Conservation (phyloP, 2,888 invertebrate species). For the Acrocyrtus sp. region DNA sequence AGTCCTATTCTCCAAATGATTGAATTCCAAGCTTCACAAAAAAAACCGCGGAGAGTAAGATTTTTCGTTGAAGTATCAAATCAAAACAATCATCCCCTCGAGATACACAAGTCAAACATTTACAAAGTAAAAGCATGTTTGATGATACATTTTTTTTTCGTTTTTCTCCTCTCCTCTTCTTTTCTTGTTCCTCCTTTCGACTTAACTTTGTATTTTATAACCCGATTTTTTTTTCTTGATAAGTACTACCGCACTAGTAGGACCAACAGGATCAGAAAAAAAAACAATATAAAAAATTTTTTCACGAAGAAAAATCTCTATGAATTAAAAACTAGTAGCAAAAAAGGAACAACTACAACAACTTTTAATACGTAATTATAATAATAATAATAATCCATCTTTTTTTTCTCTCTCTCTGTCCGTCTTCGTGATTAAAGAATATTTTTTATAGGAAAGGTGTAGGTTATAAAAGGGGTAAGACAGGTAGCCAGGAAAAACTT, state of each 20-base stretch:
- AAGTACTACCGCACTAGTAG: too few species aligned
- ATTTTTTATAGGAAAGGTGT: conserved; percentile 32
- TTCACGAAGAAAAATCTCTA: neutral
- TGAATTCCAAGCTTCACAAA: too few species aligned
- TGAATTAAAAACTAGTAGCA: conserved; percentile 20
- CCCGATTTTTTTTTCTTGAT: neutral
- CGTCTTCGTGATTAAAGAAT: conserved; percentile 41
- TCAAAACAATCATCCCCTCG: too few species aligned
- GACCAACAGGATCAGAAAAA: neutral
- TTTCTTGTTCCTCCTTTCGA: neutral
- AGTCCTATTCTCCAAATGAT: too few species aligned
- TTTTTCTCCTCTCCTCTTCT: neutral
- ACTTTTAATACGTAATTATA: conserved; percentile 44
- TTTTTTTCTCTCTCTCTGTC: too few species aligned
- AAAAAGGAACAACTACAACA: neutral
- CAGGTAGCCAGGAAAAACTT: conserved; percentile 32
- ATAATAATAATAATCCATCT: conserved; percentile 46
- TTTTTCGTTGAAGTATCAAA: too few species aligned
- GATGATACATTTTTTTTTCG: conserved; percentile 7
- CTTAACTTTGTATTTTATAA: too few species aligned
- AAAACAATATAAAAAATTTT: neutral
- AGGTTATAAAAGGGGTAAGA: conserved; percentile 40
- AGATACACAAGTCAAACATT: too few species aligned
- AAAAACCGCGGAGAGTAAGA: too few species aligned
- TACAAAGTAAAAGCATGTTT: conserved; percentile 23